phyloP scores from a whole-genome alignment of 2,888 invertebrate species.

The Epistrophe eligans region DNA sequence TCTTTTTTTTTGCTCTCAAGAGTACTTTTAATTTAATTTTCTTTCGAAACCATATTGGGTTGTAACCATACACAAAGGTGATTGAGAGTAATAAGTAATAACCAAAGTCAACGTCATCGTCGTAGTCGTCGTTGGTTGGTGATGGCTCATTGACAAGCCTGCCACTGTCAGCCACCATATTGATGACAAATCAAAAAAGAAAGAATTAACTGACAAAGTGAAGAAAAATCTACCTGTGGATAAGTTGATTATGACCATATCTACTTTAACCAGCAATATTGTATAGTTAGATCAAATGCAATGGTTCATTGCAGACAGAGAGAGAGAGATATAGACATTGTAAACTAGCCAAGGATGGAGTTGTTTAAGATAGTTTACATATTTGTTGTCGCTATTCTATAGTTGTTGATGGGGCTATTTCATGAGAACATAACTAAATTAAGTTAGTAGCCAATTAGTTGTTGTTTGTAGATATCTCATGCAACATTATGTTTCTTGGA shows the following conservation, averaged over 20 bases:
- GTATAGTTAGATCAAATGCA: slow-evolving; percentile 9
- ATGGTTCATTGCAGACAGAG: slow-evolving; percentile 1
- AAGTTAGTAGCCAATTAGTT: slow-evolving; percentile 62
- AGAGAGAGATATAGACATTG: slow-evolving; percentile 35
- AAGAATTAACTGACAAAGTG: slow-evolving; percentile 36
- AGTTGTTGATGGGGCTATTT: slow-evolving; percentile 26
- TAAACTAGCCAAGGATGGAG: slow-evolving; percentile 39
- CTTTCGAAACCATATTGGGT: slow-evolving; percentile 62
- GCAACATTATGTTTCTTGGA: slow-evolving; percentile 15
- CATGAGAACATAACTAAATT: slow-evolving; percentile 64
- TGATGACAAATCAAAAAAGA: slow-evolving; percentile 13
- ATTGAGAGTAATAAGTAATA: slow-evolving; percentile 63
- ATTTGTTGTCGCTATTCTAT: slow-evolving; percentile 53
- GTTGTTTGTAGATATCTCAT: slow-evolving; percentile 20
- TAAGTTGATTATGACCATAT: slow-evolving; percentile 57
- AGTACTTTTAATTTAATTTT: slow-evolving; percentile 58
- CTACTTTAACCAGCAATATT: background rate
- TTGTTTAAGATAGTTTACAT: slow-evolving; percentile 62
- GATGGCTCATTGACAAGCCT: slow-evolving; percentile 53
- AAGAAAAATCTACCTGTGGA: slow-evolving; percentile 29
- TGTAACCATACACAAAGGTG: slow-evolving; percentile 52
- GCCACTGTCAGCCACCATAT: background rate
- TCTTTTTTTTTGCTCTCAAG: background rate
- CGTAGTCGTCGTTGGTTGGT: background rate
- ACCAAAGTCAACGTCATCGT: slow-evolving; percentile 31